A percentile compares a stretch with the other conserved stretches of the same genome.
Evolutionary conservation across 2,888 invertebrate species (phyloP).

Genomic region (Cephus nigrinus): DNA sequence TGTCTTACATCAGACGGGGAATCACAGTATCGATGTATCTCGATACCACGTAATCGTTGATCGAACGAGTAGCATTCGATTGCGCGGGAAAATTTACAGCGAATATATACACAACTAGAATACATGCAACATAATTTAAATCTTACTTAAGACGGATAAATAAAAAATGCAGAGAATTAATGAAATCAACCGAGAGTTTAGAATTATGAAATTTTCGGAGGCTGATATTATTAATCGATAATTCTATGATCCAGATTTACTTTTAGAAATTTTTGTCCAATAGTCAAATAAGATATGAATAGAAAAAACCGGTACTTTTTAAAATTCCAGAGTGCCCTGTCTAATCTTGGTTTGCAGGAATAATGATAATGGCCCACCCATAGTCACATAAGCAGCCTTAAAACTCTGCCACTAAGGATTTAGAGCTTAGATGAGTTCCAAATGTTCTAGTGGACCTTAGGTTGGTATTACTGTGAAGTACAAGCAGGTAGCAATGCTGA

Average conservation of each 20-base stretch:
- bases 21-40: neutral
- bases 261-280: neutral
- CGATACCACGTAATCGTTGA: neutral
- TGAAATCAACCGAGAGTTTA: neutral
- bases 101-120: neutral
- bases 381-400: neutral
- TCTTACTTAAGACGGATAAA: neutral
- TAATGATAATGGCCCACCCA: neutral
- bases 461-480: neutral
- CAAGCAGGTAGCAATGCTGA: neutral
- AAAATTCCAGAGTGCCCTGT: neutral
- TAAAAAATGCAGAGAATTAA: neutral
- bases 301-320: neutral
- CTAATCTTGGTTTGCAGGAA: neutral
- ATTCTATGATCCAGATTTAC: neutral
- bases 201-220: neutral
- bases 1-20: neutral
- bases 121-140: neutral
- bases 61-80: neutral
- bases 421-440: neutral
- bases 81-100: neutral
- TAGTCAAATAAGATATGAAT: neutral
- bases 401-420: neutral
- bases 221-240: neutral
- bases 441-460: neutral